Evolutionary conservation across 92 coral and sea anemone genomes (phyloP).

Genomic region (Diadumene lineata): DNA sequence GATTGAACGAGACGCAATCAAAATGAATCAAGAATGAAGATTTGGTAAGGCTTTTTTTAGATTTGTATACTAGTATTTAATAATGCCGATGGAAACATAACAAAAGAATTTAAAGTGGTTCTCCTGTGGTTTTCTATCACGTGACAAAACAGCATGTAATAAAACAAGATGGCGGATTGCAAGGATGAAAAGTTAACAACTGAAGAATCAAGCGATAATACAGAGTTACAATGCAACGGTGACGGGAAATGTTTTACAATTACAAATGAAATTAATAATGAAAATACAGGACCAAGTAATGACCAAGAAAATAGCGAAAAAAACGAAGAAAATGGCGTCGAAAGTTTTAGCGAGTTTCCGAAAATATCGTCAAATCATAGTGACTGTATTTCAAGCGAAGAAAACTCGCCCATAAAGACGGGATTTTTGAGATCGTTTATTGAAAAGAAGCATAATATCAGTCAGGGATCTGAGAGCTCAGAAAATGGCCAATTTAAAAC

Average conservation of each 20-base stretch:
- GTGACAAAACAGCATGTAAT: slow-evolving; percentile 32
- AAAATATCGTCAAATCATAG: neutral
- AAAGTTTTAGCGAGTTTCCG: neutral
- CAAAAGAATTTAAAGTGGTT: neutral
- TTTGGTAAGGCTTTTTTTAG: too few species aligned
- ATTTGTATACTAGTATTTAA: too few species aligned
- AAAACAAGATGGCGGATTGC: slow-evolving; percentile 31
- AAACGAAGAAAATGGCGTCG: neutral
- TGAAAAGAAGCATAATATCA: slow-evolving; percentile 41
- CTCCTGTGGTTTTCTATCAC: neutral
- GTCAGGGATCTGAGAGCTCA: slow-evolving; percentile 21
- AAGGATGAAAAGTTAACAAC: neutral
- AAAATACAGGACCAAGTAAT: slow-evolving; percentile 9
- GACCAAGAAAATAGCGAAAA: slow-evolving; percentile 21
- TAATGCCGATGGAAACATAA: too few species aligned
- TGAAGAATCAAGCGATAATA: slow-evolving; percentile 1
- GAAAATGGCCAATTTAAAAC: slow-evolving; percentile 31
- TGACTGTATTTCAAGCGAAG: slow-evolving; percentile 12
- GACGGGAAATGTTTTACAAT: slow-evolving; percentile 1
- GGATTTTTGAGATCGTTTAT: slow-evolving; percentile 58
- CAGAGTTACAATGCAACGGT: neutral
- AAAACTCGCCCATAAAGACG: slow-evolving; percentile 24
- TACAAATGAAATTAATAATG: neutral
- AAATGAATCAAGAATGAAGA: too few species aligned
- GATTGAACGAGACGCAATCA: too few species aligned